Conservation (phyloP, 2,113 vertebrate genomes). For the Lophochroa leadbeateri region DNA sequence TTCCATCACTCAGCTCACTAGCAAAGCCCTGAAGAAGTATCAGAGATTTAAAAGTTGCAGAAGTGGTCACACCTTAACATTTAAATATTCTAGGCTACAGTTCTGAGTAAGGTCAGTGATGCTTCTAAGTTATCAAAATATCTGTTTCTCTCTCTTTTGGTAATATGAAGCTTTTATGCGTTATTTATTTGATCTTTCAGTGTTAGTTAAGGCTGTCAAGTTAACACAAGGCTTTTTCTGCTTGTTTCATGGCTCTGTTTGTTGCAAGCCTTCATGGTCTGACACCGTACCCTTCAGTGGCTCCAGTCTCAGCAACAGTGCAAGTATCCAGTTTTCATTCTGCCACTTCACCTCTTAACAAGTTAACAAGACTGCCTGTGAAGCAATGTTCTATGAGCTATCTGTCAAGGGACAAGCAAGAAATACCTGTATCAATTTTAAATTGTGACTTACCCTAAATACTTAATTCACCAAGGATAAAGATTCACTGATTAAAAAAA, state of each 20-base stretch:
- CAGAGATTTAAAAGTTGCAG: neutral
- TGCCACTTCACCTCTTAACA: neutral
- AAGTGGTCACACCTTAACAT: neutral
- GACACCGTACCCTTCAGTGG: neutral
- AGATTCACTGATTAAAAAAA: neutral
- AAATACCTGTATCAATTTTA: neutral
- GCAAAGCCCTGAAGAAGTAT: neutral
- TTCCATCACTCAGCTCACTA: neutral
- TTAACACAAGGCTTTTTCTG: neutral
- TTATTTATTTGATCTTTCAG: neutral
- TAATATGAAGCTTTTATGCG: neutral
- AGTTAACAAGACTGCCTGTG: neutral
- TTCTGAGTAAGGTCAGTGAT: neutral
- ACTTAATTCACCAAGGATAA: neutral
- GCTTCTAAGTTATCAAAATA: neutral
- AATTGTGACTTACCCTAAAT: neutral
- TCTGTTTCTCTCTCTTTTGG: neutral
- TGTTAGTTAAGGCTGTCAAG: neutral
- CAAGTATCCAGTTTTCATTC: neutral
- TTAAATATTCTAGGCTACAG: neutral
- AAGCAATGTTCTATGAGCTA: neutral
- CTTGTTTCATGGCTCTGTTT: neutral
- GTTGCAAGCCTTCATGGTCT: neutral
- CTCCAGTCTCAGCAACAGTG: neutral
- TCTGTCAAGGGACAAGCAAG: neutral